A percentile compares a stretch with the other conserved stretches of the same genome.
phyloP scores from a whole-genome alignment of 2,797 vertebrate species.

The Syngnathus rostellatus region DNA sequence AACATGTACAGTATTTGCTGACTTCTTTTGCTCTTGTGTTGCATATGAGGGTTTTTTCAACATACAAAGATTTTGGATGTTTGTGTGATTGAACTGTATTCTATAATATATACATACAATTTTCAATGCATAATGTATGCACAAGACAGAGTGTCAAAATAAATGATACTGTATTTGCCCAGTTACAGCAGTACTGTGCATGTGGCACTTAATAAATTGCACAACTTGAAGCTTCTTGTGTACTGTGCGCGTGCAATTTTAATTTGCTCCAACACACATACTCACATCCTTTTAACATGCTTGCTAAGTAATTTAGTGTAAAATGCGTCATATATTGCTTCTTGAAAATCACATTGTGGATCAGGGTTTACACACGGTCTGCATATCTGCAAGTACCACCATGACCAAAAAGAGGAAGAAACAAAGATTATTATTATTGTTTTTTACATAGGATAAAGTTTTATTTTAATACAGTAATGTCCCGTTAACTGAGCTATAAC shows the following conservation, averaged over 20 bases:
- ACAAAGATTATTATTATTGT: too few species aligned
- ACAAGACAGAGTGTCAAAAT: constrained; percentile 51
- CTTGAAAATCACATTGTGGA: too few species aligned
- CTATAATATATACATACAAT: constrained; percentile 27
- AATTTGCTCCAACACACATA: not conserved
- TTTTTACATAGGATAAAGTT: too few species aligned
- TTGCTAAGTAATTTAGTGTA: too few species aligned
- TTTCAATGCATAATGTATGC: constrained; percentile 49
- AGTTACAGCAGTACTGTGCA: constrained; percentile 44
- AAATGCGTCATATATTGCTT: too few species aligned
- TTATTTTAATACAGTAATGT: too few species aligned
- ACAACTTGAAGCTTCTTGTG: constrained; percentile 42
- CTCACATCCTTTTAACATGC: too few species aligned
- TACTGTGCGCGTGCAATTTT: constrained; percentile 1
- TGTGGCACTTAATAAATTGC: constrained; percentile 64
- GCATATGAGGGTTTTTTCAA: constrained; percentile 56
- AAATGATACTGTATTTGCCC: constrained; percentile 39
- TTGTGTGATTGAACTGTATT: constrained; percentile 57
- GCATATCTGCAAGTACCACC: too few species aligned
- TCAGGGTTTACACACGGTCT: too few species aligned
- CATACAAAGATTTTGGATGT: constrained; percentile 53
- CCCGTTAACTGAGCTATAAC: too few species aligned
- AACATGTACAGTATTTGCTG: constrained; percentile 22
- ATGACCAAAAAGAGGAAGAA: too few species aligned
- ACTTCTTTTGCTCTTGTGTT: constrained; percentile 44